phyloP scores from a whole-genome alignment of 2,797 vertebrate genomes.

The Bryconaethiops microstoma region DNA sequence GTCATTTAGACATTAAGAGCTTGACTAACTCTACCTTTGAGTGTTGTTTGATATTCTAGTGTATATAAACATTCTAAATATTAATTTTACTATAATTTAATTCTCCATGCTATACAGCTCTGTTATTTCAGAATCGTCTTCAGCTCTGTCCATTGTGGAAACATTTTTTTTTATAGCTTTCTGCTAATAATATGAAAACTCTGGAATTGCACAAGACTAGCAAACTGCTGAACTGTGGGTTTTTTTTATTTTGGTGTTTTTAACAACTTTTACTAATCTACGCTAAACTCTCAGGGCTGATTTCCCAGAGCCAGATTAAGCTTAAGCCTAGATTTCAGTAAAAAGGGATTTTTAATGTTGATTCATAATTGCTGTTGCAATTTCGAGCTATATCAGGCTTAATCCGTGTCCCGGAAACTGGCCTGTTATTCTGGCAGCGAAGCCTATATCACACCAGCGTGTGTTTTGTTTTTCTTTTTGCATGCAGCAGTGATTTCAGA shows the following conservation, averaged over 20 bases:
- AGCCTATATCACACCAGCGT: background rate
- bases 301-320: background rate
- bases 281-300: background rate
- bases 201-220: too few relatives aligned
- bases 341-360: background rate
- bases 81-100: too few relatives aligned
- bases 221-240: too few relatives aligned
- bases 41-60: too few relatives aligned
- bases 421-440: background rate
- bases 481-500: background rate
- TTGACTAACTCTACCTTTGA: background rate
- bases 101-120: too few relatives aligned
- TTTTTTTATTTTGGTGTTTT: too few relatives aligned
- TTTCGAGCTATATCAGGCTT: background rate
- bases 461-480: background rate
- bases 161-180: too few relatives aligned
- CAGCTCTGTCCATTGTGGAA: too few relatives aligned
- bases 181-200: too few relatives aligned
- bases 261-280: background rate
- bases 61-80: background rate
- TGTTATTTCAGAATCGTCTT: too few relatives aligned
- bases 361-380: background rate
- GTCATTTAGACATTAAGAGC: background rate
- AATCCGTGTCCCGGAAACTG: background rate
- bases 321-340: background rate